Base-by-base conservation (phyloP, 2,113 vertebrate genomes). In the Trichomycterus rosablanca region DNA sequence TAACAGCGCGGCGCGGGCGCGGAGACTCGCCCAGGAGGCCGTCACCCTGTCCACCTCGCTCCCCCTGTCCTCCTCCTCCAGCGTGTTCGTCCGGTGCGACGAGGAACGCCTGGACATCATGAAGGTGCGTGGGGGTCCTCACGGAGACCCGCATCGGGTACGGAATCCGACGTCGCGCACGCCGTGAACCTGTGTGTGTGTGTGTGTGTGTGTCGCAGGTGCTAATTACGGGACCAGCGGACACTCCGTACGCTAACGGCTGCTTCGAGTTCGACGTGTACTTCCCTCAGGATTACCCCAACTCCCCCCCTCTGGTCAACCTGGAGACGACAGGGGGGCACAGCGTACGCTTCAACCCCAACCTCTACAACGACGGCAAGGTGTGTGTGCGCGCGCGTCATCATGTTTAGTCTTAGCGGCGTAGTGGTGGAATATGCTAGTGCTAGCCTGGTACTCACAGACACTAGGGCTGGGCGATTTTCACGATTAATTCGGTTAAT, bases 251-350 rank as follows among this genome's bases (percentile, higher is more conserved):
- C 0, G 93, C 95, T 74, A 99, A 99, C 39, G 96, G 96, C 15
- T 99, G 96, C 82, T 99, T 98, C 68, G 96, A 99, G 75, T 99
- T 99, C 67, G 96, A 99, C 59, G 95, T 99, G 0, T 99, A 99
- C 81, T 99, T 99, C 74, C 96, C 96, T 59, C 96, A 99, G 87
- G 96, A 99, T 79, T 99, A 99, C 75, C 96, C 96, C 3, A 97
- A 96, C 81, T 98, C 96, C 1, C 96, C 96, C 45, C 96, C 96
- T 0, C 90, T 99, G 75, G 96, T 99, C 70, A 99, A 99, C 76
- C 85, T 99, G 76, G 96, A 98, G 87, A 99, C 96, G 59, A 99
- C 96, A 0, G 96, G 96, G 3, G 95, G 94, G 24, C 95, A 99
- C 82, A 99, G 95, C 0, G 94, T 98, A 67, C 89, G 96, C 73